A percentile compares a stretch with the other conserved stretches of the same genome.
phyloP scores from a whole-genome alignment of 2,797 vertebrate genomes.

The Triplophysa yarkandensis region DNA sequence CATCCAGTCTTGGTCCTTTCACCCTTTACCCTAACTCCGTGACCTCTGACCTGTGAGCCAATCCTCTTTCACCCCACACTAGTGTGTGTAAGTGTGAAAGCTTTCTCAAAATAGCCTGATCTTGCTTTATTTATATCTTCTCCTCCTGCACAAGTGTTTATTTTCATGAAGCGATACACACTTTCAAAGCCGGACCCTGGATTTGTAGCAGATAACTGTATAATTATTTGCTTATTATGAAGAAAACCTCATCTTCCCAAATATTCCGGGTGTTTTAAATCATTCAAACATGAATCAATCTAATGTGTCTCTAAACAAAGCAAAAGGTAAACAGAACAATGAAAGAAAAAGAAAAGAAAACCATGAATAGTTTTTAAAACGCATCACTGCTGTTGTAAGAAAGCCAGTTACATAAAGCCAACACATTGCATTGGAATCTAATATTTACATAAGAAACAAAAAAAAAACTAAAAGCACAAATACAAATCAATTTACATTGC shows the following conservation, averaged over 20 bases:
- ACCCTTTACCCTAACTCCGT: constrained; percentile 51
- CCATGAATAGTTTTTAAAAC: too few species aligned
- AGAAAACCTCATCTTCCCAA: too few species aligned
- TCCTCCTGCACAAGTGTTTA: constrained; percentile 3
- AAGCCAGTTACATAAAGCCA: not conserved
- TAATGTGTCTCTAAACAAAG: not conserved
- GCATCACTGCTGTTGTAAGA: not conserved
- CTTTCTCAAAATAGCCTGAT: constrained; percentile 6
- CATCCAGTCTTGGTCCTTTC: constrained; percentile 49
- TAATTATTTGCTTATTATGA: too few species aligned
- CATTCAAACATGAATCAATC: not conserved
- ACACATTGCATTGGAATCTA: too few species aligned
- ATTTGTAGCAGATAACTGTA: not conserved
- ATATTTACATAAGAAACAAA: too few species aligned
- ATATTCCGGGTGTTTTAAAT: not conserved
- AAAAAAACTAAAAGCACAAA: too few species aligned
- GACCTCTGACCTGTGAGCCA: constrained; percentile 57
- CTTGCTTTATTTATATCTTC: constrained; percentile 13
- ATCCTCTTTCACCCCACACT: constrained; percentile 53
- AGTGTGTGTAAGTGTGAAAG: constrained; percentile 25
- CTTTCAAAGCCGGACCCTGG: not conserved
- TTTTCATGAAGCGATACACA: constrained; percentile 6
- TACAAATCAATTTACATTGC: too few species aligned
- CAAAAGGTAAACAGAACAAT: not conserved
- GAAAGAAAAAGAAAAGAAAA: not conserved